Evolutionary conservation across 2,888 invertebrate species (phyloP), one percentile per base, ranked within the genome.

Genomic region (Eristalinus aeneus): DNA sequence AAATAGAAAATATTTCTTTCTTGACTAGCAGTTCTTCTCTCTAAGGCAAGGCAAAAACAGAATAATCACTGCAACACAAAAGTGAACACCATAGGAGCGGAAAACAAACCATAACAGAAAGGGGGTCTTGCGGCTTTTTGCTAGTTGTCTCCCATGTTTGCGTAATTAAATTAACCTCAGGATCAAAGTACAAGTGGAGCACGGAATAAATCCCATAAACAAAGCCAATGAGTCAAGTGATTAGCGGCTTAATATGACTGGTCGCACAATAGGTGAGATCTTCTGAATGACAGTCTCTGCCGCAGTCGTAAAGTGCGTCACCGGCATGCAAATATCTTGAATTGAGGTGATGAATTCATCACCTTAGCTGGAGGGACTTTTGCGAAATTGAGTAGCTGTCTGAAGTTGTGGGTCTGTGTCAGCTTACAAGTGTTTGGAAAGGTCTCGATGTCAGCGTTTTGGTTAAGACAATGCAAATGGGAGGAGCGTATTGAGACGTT

Each of bases 111-210:
- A 46, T 46, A 46, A 5, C 8, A 46, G 16, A 16, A 34, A 34
- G 0, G 16, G 8, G 46, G 46, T 46, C 16, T 46, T 46, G 46
- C 46, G 46, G 34, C 12, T 20, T 36, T 64, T 20, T 27, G 54
- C n/a, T 63, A 22, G 27, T 20, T 65, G 16, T 12, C 34, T 23
- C 58, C 36, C 20, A 39, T 22, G 10, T 65, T 65, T 74, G 74
- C 31, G 31, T 74, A 74, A 74, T 65, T 65, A 31, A 74, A 46
- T 75, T 53, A 27, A 23, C 36, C 31, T 20, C 3, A 6, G 20
- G 74, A 67, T 65, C 65, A 75, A 58, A 75, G 74, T 65, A 58
- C 74, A 75, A 64, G 56, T 56, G 74, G 46, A 12, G 22, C 20
- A 22, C 53, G n/a, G 54, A n/a, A 73, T 54, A 12, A 74, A 58